phyloP scores from a whole-genome alignment of 1,140 invertebrate genomes.

The Cydia pomonella region DNA sequence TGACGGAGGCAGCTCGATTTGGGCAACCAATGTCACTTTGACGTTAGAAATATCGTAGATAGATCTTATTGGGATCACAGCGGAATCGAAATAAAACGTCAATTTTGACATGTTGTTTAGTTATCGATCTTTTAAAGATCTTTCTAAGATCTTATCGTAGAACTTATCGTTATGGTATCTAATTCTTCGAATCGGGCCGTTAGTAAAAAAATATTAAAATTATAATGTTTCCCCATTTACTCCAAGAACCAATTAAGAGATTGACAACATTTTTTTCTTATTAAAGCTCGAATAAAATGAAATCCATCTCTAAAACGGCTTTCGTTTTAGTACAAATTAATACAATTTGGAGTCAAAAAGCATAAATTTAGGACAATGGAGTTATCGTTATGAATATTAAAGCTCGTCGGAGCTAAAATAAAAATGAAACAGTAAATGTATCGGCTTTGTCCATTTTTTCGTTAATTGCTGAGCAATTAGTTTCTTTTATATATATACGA shows the following conservation, averaged over 20 bases:
- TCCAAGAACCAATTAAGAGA: not conserved
- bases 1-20: no score
- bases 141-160: no score
- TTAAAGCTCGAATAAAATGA: not conserved
- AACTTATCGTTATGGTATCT: no score
- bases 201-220: no score
- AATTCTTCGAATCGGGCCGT: no score
- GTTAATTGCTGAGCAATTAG: not conserved
- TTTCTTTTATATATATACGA: not conserved
- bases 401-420: not conserved
- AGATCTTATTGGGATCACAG: no score
- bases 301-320: not conserved
- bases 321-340: constrained; percentile 8
- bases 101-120: no score
- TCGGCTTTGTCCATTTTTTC: not conserved
- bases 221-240: no score
- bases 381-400: constrained; percentile 10
- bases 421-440: not conserved
- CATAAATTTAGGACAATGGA: not conserved
- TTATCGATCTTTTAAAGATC: no score
- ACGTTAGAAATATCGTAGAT: no score
- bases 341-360: not conserved
- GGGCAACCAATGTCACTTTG: no score
- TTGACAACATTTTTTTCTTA: not conserved
- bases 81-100: no score